Conservation (phyloP, 2,888 invertebrate species). For the Ctena decussata region DNA sequence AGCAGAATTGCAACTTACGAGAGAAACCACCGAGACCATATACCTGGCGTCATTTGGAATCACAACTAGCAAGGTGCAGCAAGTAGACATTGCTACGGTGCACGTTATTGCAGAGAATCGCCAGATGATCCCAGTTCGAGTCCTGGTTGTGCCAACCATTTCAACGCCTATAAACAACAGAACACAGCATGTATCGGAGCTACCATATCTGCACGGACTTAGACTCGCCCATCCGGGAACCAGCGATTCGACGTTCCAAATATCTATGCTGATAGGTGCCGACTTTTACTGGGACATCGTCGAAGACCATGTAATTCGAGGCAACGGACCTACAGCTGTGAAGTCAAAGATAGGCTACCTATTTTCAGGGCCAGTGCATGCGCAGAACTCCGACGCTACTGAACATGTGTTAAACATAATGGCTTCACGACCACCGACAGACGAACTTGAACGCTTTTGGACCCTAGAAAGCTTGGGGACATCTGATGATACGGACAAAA, state of each 20-base stretch:
- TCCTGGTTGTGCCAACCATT: too few relatives aligned
- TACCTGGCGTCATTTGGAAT: too few relatives aligned
- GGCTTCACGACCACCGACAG: constrained; percentile 2
- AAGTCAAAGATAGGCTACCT: constrained; percentile 56
- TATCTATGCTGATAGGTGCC: constrained; percentile 54
- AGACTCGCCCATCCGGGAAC: constrained; percentile 49
- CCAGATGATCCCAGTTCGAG: too few relatives aligned
- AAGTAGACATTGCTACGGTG: too few relatives aligned
- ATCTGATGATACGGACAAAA: neutral
- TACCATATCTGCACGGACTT: constrained; percentile 34
- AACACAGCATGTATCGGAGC: too few relatives aligned
- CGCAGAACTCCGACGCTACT: neutral
- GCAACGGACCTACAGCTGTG: constrained; percentile 58
- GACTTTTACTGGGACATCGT: constrained; percentile 62
- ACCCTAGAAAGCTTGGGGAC: constrained; percentile 43
- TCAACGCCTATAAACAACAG: too few relatives aligned
- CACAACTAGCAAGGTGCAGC: too few relatives aligned
- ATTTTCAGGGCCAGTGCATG: constrained; percentile 37
- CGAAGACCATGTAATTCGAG: constrained; percentile 33
- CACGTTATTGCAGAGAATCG: too few relatives aligned
- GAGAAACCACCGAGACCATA: too few relatives aligned
- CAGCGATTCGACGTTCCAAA: constrained; percentile 14
- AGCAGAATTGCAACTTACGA: too few relatives aligned
- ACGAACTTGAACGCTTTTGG: constrained; percentile 45
- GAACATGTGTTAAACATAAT: constrained; percentile 16